Percentiles rank a stretch among this genome's conserved stretches.
Conservation (phyloP, 2,113 vertebrate species). For the Eulemur rufifrons region DNA sequence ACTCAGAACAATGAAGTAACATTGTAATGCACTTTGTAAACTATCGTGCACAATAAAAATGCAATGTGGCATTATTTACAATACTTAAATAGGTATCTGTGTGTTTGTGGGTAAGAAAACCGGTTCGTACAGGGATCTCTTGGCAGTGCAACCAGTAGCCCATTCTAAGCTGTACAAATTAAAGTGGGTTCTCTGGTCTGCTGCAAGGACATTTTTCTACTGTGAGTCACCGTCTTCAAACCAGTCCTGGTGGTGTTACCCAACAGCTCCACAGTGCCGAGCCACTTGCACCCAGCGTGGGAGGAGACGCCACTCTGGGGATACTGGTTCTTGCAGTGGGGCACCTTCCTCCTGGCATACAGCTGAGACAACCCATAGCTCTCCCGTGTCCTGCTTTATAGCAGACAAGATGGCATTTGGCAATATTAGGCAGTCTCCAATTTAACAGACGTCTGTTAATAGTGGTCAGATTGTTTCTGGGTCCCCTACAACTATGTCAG, state of each 20-base stretch:
- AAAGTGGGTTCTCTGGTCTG: not conserved
- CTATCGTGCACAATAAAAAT: not conserved
- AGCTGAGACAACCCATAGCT: not conserved
- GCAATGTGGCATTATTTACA: fast-evolving
- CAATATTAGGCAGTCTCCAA: not conserved
- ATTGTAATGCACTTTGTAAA: not conserved
- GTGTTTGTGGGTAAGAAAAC: not conserved
- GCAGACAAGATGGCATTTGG: not conserved
- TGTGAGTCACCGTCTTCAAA: not conserved
- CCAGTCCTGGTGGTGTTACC: not conserved
- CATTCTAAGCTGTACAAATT: not conserved
- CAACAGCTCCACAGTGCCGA: not conserved
- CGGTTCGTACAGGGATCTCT: not conserved
- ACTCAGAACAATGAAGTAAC: constrained; percentile 2
- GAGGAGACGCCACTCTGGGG: not conserved
- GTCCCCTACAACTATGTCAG: too few species aligned
- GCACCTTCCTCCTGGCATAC: fast-evolving
- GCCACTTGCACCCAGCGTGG: not conserved
- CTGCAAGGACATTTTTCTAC: not conserved
- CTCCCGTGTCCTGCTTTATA: not conserved
- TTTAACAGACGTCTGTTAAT: not conserved
- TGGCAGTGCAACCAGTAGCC: not conserved
- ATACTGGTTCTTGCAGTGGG: fast-evolving
- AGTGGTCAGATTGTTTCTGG: not conserved
- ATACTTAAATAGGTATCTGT: not conserved